phyloP scores from a whole-genome alignment of 2,888 invertebrate species.

The Rhynchonema sp. region DNA sequence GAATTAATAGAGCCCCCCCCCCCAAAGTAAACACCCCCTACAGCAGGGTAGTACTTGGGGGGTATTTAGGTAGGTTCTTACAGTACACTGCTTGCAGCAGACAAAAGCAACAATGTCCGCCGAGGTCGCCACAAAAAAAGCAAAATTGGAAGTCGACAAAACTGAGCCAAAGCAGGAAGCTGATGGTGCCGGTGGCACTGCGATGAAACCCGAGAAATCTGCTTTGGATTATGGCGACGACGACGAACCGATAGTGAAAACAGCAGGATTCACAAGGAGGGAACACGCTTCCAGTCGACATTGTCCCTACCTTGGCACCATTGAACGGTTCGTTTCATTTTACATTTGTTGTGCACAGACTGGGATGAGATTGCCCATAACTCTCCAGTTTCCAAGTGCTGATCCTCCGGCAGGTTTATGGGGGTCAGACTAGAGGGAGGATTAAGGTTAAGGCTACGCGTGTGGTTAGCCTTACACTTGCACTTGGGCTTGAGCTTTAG shows the following conservation, averaged over 20 bases:
- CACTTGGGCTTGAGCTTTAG: no score
- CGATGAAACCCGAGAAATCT: not conserved
- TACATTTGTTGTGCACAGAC: not conserved
- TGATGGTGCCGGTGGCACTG: not conserved
- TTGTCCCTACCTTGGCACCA: constrained; percentile 93
- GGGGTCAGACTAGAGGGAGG: no score
- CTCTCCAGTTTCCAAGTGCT: not conserved
- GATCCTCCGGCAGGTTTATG: not conserved
- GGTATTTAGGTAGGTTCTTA: no score
- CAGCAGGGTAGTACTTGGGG: no score
- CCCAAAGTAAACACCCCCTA: no score
- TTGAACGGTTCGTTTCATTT: constrained; percentile 47
- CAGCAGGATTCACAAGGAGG: not conserved
- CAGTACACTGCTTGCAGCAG: no score
- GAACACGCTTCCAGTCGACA: constrained; percentile 13
- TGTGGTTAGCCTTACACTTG: no score
- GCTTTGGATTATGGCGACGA: not conserved
- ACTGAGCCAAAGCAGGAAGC: not conserved
- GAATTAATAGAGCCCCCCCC: no score
- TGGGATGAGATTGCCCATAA: not conserved
- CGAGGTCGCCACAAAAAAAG: not conserved
- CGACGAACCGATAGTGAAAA: not conserved
- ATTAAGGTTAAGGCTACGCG: no score
- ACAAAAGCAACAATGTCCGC: no score
- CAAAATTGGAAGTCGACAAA: not conserved